Percentiles rank a stretch among this genome's conserved stretches.
These are phyloP conservation scores for Tupaia chinensis DNA, from an alignment of 2,113 vertebrate genomes.

Conservation along the genomic window DNA sequence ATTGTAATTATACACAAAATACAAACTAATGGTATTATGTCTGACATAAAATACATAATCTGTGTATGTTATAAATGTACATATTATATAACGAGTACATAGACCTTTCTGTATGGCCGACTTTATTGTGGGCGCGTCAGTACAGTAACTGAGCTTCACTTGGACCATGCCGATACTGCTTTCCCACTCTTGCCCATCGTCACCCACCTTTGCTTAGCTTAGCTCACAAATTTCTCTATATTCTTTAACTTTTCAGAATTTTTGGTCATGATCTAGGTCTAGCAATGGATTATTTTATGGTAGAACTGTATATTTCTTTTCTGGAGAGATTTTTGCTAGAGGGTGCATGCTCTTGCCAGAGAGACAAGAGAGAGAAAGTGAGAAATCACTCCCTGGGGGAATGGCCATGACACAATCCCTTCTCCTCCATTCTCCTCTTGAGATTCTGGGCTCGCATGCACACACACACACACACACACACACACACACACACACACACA, in stretches of 20 bases:
- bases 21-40: background rate
- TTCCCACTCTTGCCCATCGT: background rate
- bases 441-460: no score
- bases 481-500: no score
- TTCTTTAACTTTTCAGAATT: constrained; percentile 15
- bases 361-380: no score
- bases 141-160: background rate
- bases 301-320: background rate
- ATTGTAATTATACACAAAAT: background rate
- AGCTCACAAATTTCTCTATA: background rate
- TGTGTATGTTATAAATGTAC: background rate
- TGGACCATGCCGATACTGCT: background rate
- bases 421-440: no score
- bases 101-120: background rate
- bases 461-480: no score
- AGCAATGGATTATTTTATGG: background rate
- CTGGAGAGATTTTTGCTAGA: no score
- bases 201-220: background rate
- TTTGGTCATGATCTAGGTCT: background rate
- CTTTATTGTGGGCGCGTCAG: background rate
- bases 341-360: no score
- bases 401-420: no score
- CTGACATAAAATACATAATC: background rate
- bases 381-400: no score
- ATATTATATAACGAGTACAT: background rate